Conservation (phyloP, 1,140 invertebrate species). For the Leptinotarsa undecemlineata region DNA sequence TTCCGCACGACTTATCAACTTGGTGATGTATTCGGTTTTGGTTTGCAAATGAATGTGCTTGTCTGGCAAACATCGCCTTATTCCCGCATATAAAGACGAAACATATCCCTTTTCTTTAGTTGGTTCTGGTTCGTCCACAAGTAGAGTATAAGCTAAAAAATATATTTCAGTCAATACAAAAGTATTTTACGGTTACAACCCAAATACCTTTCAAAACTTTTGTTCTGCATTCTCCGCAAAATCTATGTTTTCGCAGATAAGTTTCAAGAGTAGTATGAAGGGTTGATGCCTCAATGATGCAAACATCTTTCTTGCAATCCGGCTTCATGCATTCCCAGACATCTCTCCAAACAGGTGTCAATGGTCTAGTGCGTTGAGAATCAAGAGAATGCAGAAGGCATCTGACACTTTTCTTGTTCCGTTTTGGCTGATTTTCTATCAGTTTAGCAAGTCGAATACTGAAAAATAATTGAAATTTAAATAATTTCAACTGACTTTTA, state of each 20-base stretch:
- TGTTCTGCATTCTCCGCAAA: slow-evolving; percentile 88
- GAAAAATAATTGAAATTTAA: slow-evolving; percentile 16
- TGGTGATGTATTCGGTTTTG: slow-evolving; percentile 84
- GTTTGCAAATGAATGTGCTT: slow-evolving; percentile 85
- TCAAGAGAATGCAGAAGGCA: slow-evolving; percentile 87
- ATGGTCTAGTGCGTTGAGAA: slow-evolving; percentile 75
- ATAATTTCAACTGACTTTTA: background rate
- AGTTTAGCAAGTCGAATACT: slow-evolving; percentile 76
- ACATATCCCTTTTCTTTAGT: slow-evolving; percentile 88
- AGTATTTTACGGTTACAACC: background rate
- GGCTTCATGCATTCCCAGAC: slow-evolving; percentile 87
- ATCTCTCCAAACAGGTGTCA: slow-evolving; percentile 72
- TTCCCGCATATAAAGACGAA: slow-evolving; percentile 80
- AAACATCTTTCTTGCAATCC: slow-evolving; percentile 82
- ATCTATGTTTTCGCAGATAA: slow-evolving; percentile 89
- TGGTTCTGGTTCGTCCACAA: slow-evolving; percentile 82
- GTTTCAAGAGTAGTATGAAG: slow-evolving; percentile 83
- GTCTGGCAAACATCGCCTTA: slow-evolving; percentile 81
- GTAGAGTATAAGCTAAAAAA: slow-evolving; percentile 79
- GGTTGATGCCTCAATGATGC: slow-evolving; percentile 80
- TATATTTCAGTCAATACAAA: too few relatives aligned
- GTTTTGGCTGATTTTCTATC: slow-evolving; percentile 75
- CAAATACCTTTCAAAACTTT: slow-evolving; percentile 67
- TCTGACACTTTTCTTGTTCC: slow-evolving; percentile 83
- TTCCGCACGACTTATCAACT: slow-evolving; percentile 85